phyloP scores from a whole-genome alignment of 2,113 vertebrate species.

The Seriola aureovittata region DNA sequence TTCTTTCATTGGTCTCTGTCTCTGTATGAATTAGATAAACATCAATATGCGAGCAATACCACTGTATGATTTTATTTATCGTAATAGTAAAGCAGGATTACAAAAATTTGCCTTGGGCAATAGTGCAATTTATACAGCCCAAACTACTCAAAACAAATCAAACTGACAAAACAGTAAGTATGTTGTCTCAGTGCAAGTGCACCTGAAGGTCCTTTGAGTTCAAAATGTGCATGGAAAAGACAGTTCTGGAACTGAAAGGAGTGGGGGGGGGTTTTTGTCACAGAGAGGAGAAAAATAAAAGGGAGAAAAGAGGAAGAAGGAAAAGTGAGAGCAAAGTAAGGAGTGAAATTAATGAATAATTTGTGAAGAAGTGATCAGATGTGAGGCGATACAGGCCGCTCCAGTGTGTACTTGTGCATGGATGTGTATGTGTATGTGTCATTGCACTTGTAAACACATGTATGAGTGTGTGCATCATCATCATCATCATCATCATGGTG shows the following conservation, averaged over 20 bases:
- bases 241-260: neutral
- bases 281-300: slow-evolving; percentile 5
- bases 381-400: neutral
- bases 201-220: too few relatives aligned
- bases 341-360: slow-evolving; percentile 21
- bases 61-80: too few relatives aligned
- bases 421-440: slow-evolving; percentile 2
- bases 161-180: too few relatives aligned
- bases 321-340: slow-evolving; percentile 17
- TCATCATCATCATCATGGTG: slow-evolving; percentile 41
- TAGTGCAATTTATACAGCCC: too few relatives aligned
- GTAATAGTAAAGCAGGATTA: too few relatives aligned
- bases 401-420: neutral
- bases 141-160: too few relatives aligned
- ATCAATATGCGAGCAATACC: too few relatives aligned
- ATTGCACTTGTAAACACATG: slow-evolving; percentile 30
- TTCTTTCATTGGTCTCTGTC: too few relatives aligned
- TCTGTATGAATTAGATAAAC: too few relatives aligned
- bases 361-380: neutral
- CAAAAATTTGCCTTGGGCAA: too few relatives aligned
- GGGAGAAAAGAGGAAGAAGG: neutral
- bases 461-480: slow-evolving; percentile 16
- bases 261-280: neutral
- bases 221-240: too few relatives aligned
- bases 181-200: too few relatives aligned